phyloP scores from a whole-genome alignment of 2,113 vertebrate genomes.

The Cygnus atratus region DNA sequence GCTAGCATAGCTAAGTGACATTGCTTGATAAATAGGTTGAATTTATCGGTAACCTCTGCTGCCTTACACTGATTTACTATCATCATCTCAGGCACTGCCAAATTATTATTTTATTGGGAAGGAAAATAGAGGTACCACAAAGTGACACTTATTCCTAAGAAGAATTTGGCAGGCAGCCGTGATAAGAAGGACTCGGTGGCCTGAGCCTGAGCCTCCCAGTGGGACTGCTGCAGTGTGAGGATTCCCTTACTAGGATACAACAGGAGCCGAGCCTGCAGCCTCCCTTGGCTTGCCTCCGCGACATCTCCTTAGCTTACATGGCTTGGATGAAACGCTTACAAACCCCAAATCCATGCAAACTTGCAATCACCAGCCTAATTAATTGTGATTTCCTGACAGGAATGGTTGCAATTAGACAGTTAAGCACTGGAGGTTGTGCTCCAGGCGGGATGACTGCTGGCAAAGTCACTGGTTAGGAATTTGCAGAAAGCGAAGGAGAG shows the following conservation, averaged over 20 bases:
- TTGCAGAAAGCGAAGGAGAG: neutral
- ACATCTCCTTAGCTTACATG: neutral
- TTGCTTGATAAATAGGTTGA: slow-evolving; percentile 68
- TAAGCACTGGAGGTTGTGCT: neutral
- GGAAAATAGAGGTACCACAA: slow-evolving; percentile 70
- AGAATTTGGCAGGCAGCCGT: slow-evolving; percentile 65
- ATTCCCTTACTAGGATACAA: slow-evolving; percentile 62
- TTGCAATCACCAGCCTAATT: fast-evolving
- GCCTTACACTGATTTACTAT: slow-evolving; percentile 74
- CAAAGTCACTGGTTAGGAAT: slow-evolving; percentile 17
- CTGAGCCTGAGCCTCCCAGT: slow-evolving; percentile 64
- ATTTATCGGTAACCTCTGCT: slow-evolving; percentile 58
- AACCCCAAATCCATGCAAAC: neutral
- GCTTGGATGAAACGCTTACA: neutral
- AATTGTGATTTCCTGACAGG: slow-evolving; percentile 26
- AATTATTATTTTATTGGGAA: slow-evolving; percentile 76
- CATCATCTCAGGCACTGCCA: slow-evolving; percentile 68
- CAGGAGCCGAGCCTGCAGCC: neutral
- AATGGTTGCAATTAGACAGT: slow-evolving; percentile 18
- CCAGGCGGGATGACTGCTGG: neutral
- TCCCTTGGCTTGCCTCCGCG: slow-evolving; percentile 11
- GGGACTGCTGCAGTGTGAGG: slow-evolving; percentile 65
- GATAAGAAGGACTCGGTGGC: slow-evolving; percentile 62
- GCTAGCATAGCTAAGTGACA: slow-evolving; percentile 33
- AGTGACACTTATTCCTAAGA: slow-evolving; percentile 71